phyloP scores from a whole-genome alignment of 2,888 invertebrate species.

The Celastrina argiolus region DNA sequence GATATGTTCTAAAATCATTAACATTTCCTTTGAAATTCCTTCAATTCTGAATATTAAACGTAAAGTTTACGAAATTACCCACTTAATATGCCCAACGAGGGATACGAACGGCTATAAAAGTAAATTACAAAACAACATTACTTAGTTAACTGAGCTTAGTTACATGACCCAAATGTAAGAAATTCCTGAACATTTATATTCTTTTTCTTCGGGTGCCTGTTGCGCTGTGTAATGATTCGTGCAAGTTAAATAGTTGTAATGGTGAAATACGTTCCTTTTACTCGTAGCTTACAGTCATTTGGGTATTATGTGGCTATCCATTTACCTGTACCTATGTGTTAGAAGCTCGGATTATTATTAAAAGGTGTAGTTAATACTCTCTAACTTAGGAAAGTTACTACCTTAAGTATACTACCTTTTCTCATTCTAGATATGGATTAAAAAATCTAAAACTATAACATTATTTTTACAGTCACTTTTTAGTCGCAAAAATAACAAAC shows the following conservation, averaged over 20 bases:
- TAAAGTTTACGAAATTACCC: slow-evolving; percentile 3
- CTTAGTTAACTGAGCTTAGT: slow-evolving; percentile 5
- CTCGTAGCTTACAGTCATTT: not conserved
- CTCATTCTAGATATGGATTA: too few species aligned
- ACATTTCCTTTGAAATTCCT: slow-evolving; percentile 7
- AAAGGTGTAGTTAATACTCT: too few species aligned
- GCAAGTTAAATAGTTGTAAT: slow-evolving; percentile 29
- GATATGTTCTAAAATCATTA: not conserved
- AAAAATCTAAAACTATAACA: too few species aligned
- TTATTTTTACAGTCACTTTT: too few species aligned
- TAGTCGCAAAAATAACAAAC: too few species aligned
- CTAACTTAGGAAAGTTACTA: too few species aligned
- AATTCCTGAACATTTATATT: not conserved
- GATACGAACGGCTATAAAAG: slow-evolving; percentile 11
- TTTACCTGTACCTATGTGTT: not conserved
- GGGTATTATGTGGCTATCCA: not conserved
- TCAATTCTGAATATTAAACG: slow-evolving; percentile 7
- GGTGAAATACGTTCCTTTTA: slow-evolving; percentile 23
- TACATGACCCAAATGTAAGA: slow-evolving; percentile 17
- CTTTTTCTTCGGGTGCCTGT: slow-evolving; percentile 24
- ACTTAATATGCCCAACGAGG: slow-evolving; percentile 4
- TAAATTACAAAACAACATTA: slow-evolving; percentile 15
- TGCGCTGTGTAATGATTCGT: slow-evolving; percentile 30
- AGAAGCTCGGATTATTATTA: too few species aligned
- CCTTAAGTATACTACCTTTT: too few species aligned